Base-by-base conservation (phyloP, 2,113 vertebrate genomes). In the Bos taurus region DNA sequence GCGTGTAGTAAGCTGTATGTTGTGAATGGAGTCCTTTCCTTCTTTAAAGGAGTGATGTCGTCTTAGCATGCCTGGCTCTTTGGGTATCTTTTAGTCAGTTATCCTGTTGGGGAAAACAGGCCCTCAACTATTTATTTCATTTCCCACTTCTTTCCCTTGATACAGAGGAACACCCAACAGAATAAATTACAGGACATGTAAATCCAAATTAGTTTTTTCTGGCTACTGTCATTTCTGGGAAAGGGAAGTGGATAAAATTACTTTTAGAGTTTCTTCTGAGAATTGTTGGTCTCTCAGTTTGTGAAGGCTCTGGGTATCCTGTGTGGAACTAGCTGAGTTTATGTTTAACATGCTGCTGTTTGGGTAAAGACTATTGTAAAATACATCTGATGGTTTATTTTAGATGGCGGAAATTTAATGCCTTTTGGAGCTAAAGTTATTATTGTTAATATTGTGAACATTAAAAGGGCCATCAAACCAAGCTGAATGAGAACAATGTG, bases 401-500 rank as follows among this genome's bases (percentile, higher is more conserved):
- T 97, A 97, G 54, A 82, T 86, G 85, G 94, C 17, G 91, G 88
- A 94, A 97, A 95, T 98, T 43, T 93, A 96, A 95, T 93, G 94
- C 77, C 26, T 95, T 97, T 86, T 93, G 60, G 88, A 96, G 64
- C 46, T 95, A 83, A 96, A 88, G 33, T 59, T 86, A 83, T 91
- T 97, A 89, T 97, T 98, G 77, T 96, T 97, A 98, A 96, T 95
- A 92, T 83, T 88, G 67, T 96, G 96, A 96, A 96, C 81, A 59
- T 94, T 91, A 88, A 91, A 98, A 94, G 57, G 62, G 9, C 52
- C 30, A 7, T 97, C 82, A 94, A 89, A 83, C 74, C 54, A 97
- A 95, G 57, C 33, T 89, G 95, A 92, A 95, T 93, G 71, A 98
- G 85, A 97, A 98, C 84, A 97, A 92, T 94, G 82, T 97, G 78